Percentiles rank a stretch among this genome's conserved stretches.
Conservation (phyloP, 1,140 invertebrate genomes). For the Penaeus chinensis region DNA sequence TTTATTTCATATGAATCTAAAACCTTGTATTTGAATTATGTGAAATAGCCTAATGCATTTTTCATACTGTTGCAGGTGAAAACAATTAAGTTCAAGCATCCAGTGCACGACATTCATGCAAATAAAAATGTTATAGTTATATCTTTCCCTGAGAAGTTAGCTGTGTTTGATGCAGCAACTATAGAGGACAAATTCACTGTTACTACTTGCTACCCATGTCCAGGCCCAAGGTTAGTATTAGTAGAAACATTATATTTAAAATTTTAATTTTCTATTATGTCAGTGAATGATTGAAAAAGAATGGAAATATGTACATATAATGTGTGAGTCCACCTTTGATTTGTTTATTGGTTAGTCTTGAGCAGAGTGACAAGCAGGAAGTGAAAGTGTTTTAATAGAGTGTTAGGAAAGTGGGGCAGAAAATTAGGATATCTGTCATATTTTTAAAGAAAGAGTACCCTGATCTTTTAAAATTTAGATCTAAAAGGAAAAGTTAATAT, state of each 20-base stretch:
- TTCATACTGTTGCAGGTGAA: slow-evolving; percentile 74
- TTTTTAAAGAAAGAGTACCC: too few species aligned
- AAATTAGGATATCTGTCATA: too few species aligned
- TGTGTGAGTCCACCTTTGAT: too few species aligned
- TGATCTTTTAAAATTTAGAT: too few species aligned
- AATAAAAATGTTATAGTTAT: slow-evolving; percentile 86
- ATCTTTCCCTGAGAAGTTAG: slow-evolving; percentile 88
- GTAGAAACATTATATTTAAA: not conserved
- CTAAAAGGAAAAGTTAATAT: too few species aligned
- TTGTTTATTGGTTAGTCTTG: too few species aligned
- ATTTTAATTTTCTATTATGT: too few species aligned
- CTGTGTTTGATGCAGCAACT: slow-evolving; percentile 89
- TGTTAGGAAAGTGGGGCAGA: too few species aligned
- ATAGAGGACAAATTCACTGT: slow-evolving; percentile 88
- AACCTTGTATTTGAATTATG: not conserved
- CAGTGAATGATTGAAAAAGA: too few species aligned
- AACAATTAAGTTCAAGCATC: slow-evolving; percentile 92
- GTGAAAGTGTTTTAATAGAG: too few species aligned
- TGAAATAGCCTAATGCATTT: slow-evolving; percentile 6
- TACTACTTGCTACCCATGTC: slow-evolving; percentile 89
- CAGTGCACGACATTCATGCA: slow-evolving; percentile 86
- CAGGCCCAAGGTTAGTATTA: slow-evolving; percentile 72
- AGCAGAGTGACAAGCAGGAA: too few species aligned
- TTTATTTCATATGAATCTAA: not conserved
- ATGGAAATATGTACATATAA: too few species aligned